Conservation (phyloP, 2,888 invertebrate genomes). For the Ptilodon capucinus region DNA sequence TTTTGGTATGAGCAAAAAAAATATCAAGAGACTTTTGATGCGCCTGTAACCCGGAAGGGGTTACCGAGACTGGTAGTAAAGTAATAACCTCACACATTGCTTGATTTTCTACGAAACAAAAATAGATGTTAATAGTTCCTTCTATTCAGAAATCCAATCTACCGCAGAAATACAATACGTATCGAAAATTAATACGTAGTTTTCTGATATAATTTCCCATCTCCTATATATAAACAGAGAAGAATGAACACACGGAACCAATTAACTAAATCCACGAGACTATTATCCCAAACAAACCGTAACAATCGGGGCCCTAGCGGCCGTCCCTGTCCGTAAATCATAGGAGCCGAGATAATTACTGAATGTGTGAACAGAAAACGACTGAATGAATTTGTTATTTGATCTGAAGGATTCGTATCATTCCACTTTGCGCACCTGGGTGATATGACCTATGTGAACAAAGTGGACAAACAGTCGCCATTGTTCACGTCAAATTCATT, state of each 20-base stretch:
- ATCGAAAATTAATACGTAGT: background rate
- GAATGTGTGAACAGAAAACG: constrained; percentile 5
- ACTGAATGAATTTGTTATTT: constrained; percentile 14
- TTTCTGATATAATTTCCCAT: background rate
- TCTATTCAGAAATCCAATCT: background rate
- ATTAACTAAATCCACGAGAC: constrained; percentile 7
- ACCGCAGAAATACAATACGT: background rate
- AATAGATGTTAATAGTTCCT: too few species aligned
- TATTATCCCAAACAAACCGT: constrained; percentile 5
- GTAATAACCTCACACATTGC: too few species aligned
- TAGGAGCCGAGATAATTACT: constrained; percentile 23
- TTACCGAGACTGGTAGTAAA: too few species aligned
- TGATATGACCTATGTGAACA: too few species aligned
- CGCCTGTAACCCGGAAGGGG: too few species aligned
- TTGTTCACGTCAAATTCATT: too few species aligned
- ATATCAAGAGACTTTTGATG: too few species aligned
- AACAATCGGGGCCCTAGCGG: constrained; percentile 8
- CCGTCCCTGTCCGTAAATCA: constrained; percentile 15
- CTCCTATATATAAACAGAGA: background rate
- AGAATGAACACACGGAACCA: constrained; percentile 3
- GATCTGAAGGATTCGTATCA: constrained; percentile 1
- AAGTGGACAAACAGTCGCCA: too few species aligned
- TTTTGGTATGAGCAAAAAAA: too few species aligned
- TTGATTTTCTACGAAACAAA: too few species aligned
- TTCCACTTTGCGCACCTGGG: too few species aligned